Base-by-base conservation (phyloP, 2,888 invertebrate species). In the Cephus spinipes region DNA sequence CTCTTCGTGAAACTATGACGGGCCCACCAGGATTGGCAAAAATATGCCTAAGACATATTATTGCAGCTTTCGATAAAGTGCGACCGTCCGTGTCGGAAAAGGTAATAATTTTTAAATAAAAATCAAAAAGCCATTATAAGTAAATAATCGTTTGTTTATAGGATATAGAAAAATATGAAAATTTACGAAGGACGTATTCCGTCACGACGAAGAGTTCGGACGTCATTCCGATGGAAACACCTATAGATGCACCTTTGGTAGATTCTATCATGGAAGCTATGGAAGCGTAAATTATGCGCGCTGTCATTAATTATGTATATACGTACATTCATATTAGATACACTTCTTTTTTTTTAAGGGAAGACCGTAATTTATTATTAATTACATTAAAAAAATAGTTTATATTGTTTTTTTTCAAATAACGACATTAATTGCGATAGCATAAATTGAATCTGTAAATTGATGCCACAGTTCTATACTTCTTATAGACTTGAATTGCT, bases 11-110 rank as follows among this genome's bases (percentile, higher is more conserved):
- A 84, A 94, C 95, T 79, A 95, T 98, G 85, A 91, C 93, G 3
- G 92, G 92, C 82, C 93, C 92, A 3, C 92, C 93, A 1, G 89
- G 83, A 69, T 87, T 90, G 55, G 83, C 89, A 0, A 92, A 93
- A 76, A 93, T 93, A 1, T 93, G 94, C n/a, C 92, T 95, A 80
- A 93, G 94, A 79, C 97, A 98, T 90, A 96, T 99, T 86, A 93
- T 95, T 80, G 91, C 93, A 79, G 98, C 98, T 0, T 93, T 98
- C 40, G 91, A 93, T 15, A 96, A 96, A 92, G 94, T 98, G 80
- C 95, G 95, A 87, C 98, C 98, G 23, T 99, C 99, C 0, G 97
- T 99, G 31, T 95, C 95, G 32, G 93, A 94, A 73, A 95, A 96
- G 92, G 95, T 94, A 90, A 88, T 85, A 55, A 69, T 23, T 55